Conservation (phyloP, 92 coral and sea anemone genomes). For the Hydrozoanthus gracilis region DNA sequence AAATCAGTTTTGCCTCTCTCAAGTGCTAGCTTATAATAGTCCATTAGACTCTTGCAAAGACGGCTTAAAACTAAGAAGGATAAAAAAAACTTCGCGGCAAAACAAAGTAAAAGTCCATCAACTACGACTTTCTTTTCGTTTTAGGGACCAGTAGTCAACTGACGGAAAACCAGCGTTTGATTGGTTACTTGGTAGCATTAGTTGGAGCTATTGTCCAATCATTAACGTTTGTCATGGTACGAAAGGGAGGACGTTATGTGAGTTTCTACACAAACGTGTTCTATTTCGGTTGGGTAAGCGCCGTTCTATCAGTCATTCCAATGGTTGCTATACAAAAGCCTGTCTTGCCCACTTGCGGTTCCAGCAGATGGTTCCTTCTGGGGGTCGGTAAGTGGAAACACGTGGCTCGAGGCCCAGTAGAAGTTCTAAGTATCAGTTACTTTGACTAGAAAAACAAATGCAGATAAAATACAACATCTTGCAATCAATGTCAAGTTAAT, state of each 20-base stretch:
- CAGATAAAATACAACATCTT: no score
- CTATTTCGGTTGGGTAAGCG: constrained; percentile 91
- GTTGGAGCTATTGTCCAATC: constrained; percentile 85
- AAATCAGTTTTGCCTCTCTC: no score
- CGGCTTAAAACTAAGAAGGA: no score
- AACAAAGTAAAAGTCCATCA: no score
- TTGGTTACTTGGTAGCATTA: constrained; percentile 78
- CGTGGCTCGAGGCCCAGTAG: no score
- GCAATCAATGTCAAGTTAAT: no score
- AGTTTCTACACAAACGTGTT: constrained; percentile 85
- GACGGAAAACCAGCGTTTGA: constrained; percentile 64
- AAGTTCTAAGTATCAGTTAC: no score
- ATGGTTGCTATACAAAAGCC: constrained; percentile 81
- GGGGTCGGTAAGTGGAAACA: constrained; percentile 73
- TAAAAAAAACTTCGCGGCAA: no score
- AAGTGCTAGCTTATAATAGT: no score
- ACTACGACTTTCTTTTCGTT: no score
- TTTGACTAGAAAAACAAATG: no score
- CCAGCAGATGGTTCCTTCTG: constrained; percentile 77
- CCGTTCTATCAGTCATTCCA: constrained; percentile 68
- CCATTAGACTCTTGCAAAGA: no score
- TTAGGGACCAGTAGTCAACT: constrained; percentile 43
- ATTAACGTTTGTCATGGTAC: constrained; percentile 83
- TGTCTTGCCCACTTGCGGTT: constrained; percentile 83
- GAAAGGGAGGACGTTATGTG: constrained; percentile 66